Base-by-base conservation (phyloP, 2,888 invertebrate species). In the Drosophila dives region DNA sequence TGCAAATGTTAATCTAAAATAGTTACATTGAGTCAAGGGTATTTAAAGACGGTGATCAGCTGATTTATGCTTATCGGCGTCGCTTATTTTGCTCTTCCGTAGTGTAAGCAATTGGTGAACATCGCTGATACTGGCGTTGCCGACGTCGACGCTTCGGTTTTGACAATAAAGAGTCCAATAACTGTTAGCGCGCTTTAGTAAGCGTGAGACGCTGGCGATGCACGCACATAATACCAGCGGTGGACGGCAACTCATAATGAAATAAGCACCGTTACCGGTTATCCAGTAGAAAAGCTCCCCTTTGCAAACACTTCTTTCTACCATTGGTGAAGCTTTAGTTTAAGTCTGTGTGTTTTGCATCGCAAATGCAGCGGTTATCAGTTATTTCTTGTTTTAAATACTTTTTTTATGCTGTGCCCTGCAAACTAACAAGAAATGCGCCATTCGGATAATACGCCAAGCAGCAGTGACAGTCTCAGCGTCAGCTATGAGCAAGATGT, bases 171-270 rank as follows among this genome's bases (percentile, higher is more conserved):
- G 26, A 50, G 48, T 2, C 34, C 26, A 42, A 50, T 29, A 40
- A n/a, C 55, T 23, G 33, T 55, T 32, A 34, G 50, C 75, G 53
- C 75, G 54, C 42, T 73, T 81, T 64, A 82, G 81, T 82, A 49
- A 76, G 55, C 32, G 76, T 59, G 73, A 73, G 74, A 80, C 83
- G 81, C 78, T 82, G 69, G 64, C 33, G 26, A 38, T n/a, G 26
- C 71, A 51, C 69, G 59, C 51, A 54, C 42, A 75, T 53, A 50
- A 29, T 6, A 60, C 48, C 34, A 26, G 36, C 63, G 60, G 48
- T 67, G 61, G 53, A 23, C 32, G 23, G 23, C 12, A 29, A 20
- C 11, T 51, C 48, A 36, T 42, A 38, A 40, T n/a, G 10, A 42
- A 33, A 65, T 50, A 75, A 71, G 45, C 38, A 45, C 77, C 60